Evolutionary conservation across 2,888 invertebrate species (phyloP).

Genomic region (Boloria selene): DNA sequence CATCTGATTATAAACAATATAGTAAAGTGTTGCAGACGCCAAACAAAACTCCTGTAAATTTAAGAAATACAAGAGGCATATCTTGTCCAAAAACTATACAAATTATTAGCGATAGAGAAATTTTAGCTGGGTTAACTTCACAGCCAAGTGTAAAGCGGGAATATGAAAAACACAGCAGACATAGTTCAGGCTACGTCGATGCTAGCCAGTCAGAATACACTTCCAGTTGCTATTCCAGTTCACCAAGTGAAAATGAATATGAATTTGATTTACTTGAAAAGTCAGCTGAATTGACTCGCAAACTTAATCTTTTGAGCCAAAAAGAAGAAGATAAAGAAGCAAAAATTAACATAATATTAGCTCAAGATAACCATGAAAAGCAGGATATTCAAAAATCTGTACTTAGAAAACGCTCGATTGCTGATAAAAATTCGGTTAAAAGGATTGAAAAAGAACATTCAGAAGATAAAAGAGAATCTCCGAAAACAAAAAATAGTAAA

Average conservation of each 20-base stretch:
- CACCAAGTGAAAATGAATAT: slow-evolving; percentile 79
- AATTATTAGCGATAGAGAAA: slow-evolving; percentile 76
- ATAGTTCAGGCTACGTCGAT: slow-evolving; percentile 75
- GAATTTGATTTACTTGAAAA: slow-evolving; percentile 75
- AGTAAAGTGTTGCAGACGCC: slow-evolving; percentile 81
- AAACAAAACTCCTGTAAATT: slow-evolving; percentile 68
- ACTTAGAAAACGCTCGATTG: slow-evolving; percentile 61
- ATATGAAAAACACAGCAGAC: slow-evolving; percentile 60
- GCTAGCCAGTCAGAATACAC: slow-evolving; percentile 80
- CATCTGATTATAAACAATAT: slow-evolving; percentile 60
- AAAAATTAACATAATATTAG: slow-evolving; percentile 54
- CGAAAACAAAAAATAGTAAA: slow-evolving; percentile 44
- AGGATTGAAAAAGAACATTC: slow-evolving; percentile 49
- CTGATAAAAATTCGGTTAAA: slow-evolving; percentile 47
- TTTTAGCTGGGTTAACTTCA: slow-evolving; percentile 75
- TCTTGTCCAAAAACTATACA: slow-evolving; percentile 81
- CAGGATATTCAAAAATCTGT: slow-evolving; percentile 48
- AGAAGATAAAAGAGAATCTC: slow-evolving; percentile 33
- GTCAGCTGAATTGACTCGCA: slow-evolving; percentile 72
- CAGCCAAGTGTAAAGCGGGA: slow-evolving; percentile 64
- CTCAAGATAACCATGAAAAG: slow-evolving; percentile 47
- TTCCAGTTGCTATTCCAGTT: slow-evolving; percentile 77
- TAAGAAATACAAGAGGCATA: slow-evolving; percentile 66
- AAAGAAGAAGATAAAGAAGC: slow-evolving; percentile 63
- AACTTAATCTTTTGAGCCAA: slow-evolving; percentile 69